Base-by-base conservation (phyloP, 2,888 invertebrate genomes). In the Hemicrepidius hirtus region DNA sequence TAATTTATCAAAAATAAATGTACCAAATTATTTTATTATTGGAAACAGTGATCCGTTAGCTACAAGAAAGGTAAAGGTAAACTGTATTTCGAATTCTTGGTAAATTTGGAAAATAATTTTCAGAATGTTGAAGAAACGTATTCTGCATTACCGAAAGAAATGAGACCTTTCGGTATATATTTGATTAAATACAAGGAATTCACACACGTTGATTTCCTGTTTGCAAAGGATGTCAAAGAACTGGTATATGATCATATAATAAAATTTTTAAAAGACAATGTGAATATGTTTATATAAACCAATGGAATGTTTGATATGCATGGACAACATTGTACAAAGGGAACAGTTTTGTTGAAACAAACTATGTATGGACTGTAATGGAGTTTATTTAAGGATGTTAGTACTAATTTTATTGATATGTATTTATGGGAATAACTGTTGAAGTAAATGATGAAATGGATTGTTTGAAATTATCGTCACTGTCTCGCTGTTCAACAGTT, bases 31-130 rank as follows among this genome's bases (percentile, higher is more conserved):
- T 1, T 78, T 93, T 16, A 87, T 91, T 57, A 91, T 91, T 74
- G 91, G 91, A 4, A 88, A 89, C 71, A 91, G 91, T 77, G 93
- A 93, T 80, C 88, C 88, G 82, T 83, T 92, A 3, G 90, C 91
- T 28, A 88, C 88, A 24, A 88, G 88, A 84, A 80, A 84, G 79
- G 91, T 91, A 86, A 32, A 32, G 9, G 3, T 5, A 32, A 16
- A 1, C 7, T 10, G 1, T 49, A 21, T 18, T 16, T 46, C n/a
- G n/a, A n/a, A 9, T 46, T 5, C 6, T 18, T 20, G 1, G 46
- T 46, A 46, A 5, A 3, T 46, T 7, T 20, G 18, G 13, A 44
- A 44, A 13, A 2, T 13, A 16, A 10, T 1, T 84, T 85, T 41
- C 70, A 87, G 85, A 86, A 86, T 79, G 83, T 85, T 1, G 73